Percentiles rank a stretch among this genome's conserved stretches.
Evolutionary conservation across 1,140 invertebrate species (phyloP).

Genomic region (Amphibalanus amphitrite): DNA sequence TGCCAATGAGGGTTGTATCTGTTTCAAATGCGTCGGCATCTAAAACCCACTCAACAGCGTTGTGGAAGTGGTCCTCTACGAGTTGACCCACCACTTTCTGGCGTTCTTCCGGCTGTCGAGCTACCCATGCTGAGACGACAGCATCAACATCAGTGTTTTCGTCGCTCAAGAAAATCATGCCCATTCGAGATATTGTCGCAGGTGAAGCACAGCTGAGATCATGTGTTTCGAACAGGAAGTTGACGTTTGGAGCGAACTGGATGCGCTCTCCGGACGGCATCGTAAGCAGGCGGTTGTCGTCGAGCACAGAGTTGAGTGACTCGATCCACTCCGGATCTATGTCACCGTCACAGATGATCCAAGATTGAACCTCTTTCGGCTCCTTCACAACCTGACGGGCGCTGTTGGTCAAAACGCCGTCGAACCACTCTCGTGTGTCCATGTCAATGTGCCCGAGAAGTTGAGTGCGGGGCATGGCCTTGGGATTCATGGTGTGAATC

Average conservation of each 20-base stretch:
- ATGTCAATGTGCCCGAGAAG: constrained; percentile 80
- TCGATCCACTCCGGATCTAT: constrained; percentile 99
- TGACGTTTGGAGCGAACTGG: constrained; percentile 76
- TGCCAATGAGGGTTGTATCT: constrained; percentile 37
- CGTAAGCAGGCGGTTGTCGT: constrained; percentile 84
- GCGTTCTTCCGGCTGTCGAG: constrained; percentile 28
- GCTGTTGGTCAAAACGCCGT: constrained; percentile 71
- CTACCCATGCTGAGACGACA: constrained; percentile 40
- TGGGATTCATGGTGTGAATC: constrained; percentile 78
- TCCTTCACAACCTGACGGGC: constrained; percentile 39
- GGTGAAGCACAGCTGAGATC: constrained; percentile 84
- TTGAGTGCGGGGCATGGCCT: constrained; percentile 69
- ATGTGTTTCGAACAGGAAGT: constrained; percentile 96
- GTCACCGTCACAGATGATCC: constrained; percentile 95
- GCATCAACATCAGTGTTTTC: constrained; percentile 43
- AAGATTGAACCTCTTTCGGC: constrained; percentile 34
- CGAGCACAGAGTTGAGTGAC: constrained; percentile 86
- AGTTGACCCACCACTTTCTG: constrained; percentile 30
- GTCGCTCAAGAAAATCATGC: constrained; percentile 74
- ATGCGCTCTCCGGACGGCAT: constrained; percentile 92
- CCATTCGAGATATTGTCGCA: constrained; percentile 92
- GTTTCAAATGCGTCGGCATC: constrained; percentile 36
- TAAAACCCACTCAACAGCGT: constrained; percentile 33
- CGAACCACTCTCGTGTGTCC: constrained; percentile 87
- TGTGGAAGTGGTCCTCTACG: constrained; percentile 45